A percentile compares a stretch with the other conserved stretches of the same genome.
Conservation (phyloP, 2,888 invertebrate species). For the Bellardia bayeri region DNA sequence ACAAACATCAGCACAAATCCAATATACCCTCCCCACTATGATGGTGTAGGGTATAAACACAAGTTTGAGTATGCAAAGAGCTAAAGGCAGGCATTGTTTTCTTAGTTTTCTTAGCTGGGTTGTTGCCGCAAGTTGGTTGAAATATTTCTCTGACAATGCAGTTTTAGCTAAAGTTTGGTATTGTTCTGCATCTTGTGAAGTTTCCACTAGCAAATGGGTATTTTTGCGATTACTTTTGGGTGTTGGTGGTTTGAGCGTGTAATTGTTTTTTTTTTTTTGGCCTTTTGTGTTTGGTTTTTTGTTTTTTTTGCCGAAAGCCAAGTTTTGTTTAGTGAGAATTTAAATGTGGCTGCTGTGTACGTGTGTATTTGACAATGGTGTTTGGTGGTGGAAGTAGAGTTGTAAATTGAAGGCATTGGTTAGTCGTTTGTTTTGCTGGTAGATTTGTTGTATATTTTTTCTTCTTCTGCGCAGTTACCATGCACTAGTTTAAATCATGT, state of each 20-base stretch:
- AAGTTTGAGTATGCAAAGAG: slow-evolving; percentile 4
- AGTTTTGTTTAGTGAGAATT: slow-evolving; percentile 43
- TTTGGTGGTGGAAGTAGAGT: not conserved
- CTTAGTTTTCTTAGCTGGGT: not conserved
- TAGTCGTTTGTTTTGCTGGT: slow-evolving; percentile 7
- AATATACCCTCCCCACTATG: too few relatives aligned
- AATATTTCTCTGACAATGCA: not conserved
- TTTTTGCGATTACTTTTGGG: slow-evolving; percentile 43
- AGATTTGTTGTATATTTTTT: not conserved
- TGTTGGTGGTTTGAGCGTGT: slow-evolving; percentile 59
- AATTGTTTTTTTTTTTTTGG: slow-evolving; percentile 50
- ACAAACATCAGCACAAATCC: too few relatives aligned
- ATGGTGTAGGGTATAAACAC: too few relatives aligned
- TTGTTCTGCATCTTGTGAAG: slow-evolving; percentile 3
- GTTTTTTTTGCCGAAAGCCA: slow-evolving; percentile 56
- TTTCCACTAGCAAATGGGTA: slow-evolving; percentile 13
- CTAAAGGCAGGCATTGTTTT: slow-evolving; percentile 42
- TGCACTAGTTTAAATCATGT: slow-evolving; percentile 72
- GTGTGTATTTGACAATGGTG: slow-evolving; percentile 29
- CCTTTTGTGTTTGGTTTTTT: too few relatives aligned
- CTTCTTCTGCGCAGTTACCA: slow-evolving; percentile 21
- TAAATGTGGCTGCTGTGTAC: slow-evolving; percentile 56
- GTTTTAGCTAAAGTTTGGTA: not conserved
- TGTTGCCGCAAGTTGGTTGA: not conserved
- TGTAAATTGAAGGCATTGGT: not conserved